These are phyloP conservation scores for Vesta saturnalis DNA, from an alignment of 2,888 invertebrate species.

Conservation along the genomic window DNA sequence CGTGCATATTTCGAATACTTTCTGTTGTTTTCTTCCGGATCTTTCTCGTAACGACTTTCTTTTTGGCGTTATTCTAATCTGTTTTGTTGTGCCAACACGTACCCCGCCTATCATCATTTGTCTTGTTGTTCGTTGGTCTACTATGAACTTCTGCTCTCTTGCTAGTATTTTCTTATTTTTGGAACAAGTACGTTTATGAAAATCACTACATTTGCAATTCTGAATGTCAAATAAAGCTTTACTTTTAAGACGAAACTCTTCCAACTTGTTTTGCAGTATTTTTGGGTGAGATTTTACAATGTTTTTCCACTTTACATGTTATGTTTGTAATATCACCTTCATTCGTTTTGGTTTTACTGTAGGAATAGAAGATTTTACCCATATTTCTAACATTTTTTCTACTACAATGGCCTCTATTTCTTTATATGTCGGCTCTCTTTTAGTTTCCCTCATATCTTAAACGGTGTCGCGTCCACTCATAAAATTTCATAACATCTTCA, in stretches of 20 bases:
- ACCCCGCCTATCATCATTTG: not conserved
- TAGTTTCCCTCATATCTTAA: too few relatives aligned
- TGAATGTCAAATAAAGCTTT: slow-evolving; percentile 3
- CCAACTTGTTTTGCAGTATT: too few relatives aligned
- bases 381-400: not conserved
- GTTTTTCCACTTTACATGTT: not conserved
- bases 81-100: not conserved
- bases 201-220: not conserved
- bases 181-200: not conserved
- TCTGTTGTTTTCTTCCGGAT: too few relatives aligned
- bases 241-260: not conserved
- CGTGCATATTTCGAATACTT: too few relatives aligned
- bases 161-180: not conserved
- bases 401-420: not conserved
- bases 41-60: too few relatives aligned
- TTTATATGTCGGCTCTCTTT: not conserved
- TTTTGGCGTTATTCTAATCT: too few relatives aligned
- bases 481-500: not conserved
- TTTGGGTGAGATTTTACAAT: slow-evolving; percentile 1
- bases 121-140: not conserved
- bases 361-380: not conserved
- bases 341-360: not conserved
- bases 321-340: not conserved
- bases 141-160: not conserved
- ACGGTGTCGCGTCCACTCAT: not conserved